Evolutionary conservation across 2,113 vertebrate species (phyloP), one percentile per base, ranked within the genome.

Genomic region (Saimiri boliviensis): DNA sequence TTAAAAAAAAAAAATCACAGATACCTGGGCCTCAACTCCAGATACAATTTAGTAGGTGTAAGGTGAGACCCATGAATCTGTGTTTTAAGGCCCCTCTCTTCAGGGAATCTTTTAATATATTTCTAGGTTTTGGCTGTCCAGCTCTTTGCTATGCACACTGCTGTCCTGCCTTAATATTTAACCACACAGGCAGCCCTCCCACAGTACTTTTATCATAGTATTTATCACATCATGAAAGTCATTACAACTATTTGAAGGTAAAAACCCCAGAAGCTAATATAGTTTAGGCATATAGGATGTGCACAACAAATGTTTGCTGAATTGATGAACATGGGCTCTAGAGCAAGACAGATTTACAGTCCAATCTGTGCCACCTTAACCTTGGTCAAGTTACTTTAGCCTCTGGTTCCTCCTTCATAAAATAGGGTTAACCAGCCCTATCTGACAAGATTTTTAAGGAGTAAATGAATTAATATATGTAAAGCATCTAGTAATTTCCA

Each of bases 381-480:
- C 35, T 81, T 77, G 35, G 35, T 35, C n/a, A 93, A 95, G 19
- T 92, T 76, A 89, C 37, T 82, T 94, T 90, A 86, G 60, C 49
- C 35, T 95, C 70, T 88, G 77, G 76, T 90, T 93, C 37, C 25
- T 95, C 66, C 58, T 88, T 60, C 54, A 27, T 89, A 87, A 94
- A 95, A 86, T 71, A 89, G 40, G 76, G 52, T 63, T 92, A 94
- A 93, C 2, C 95, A 96, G n/a, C 37, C 30, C 63, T 93, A 60
- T 68, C 42, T 96, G 47, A 42, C 23, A 96, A 83, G 56, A 79
- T n/a, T 86, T 94, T 83, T 92, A 91, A 95, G 37, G 82, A 66
- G 30, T 86, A 96, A 82, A 54, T 71, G 25, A 85, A 89, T 91
- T 60, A 76, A 79, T 89, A 6, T 86, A 91, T 6, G 5, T 56